Percentiles rank a stretch among this genome's conserved stretches.
phyloP scores from a whole-genome alignment of 2,888 invertebrate species.

The Lasiommata megera region DNA sequence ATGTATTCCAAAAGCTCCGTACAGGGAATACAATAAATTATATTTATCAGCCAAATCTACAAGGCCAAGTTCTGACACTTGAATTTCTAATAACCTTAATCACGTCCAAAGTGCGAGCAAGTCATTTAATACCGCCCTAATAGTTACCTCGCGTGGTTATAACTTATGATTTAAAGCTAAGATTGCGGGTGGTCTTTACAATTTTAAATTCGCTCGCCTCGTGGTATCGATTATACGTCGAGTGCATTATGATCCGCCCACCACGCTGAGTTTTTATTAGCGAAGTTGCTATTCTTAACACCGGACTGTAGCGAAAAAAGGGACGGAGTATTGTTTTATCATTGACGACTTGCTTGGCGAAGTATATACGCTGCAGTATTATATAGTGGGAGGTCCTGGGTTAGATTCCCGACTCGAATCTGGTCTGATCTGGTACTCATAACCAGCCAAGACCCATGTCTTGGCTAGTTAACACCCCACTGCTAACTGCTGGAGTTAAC shows the following conservation, averaged over 20 bases:
- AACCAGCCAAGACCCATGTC: too few relatives aligned
- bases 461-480: too few relatives aligned
- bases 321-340: neutral
- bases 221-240: conserved; percentile 3
- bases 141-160: conserved; percentile 29
- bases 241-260: conserved; percentile 5
- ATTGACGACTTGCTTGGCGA: too few relatives aligned
- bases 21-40: conserved; percentile 29
- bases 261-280: conserved; percentile 7
- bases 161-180: conserved; percentile 30
- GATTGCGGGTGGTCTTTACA: conserved; percentile 21
- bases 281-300: neutral
- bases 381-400: too few relatives aligned
- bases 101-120: conserved; percentile 16
- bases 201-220: conserved; percentile 19
- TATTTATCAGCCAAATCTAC: conserved; percentile 31
- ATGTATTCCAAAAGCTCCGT: neutral
- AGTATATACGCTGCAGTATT: too few relatives aligned
- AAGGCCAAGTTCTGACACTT: conserved; percentile 25
- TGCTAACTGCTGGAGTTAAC: too few relatives aligned
- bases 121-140: conserved; percentile 17
- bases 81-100: conserved; percentile 18
- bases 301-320: neutral
- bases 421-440: too few relatives aligned
- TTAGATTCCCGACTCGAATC: too few relatives aligned